A percentile compares a stretch with the other conserved stretches of the same genome.
These are phyloP conservation scores for Ypsolopha sequella DNA, from an alignment of 2,888 invertebrate genomes.

Conservation along the genomic window DNA sequence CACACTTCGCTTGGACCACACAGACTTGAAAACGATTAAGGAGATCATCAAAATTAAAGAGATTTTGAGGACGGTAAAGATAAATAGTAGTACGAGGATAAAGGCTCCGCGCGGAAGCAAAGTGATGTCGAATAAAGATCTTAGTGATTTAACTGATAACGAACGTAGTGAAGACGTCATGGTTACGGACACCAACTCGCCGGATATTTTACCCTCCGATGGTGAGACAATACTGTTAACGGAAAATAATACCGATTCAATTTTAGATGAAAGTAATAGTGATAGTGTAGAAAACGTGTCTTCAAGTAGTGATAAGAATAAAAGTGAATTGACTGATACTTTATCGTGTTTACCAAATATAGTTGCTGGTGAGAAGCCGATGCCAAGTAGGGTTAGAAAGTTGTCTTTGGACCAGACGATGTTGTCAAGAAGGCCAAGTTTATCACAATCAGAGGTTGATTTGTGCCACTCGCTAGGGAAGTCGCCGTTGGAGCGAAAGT, in stretches of 20 bases:
- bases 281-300: not conserved
- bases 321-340: not conserved
- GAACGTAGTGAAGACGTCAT: constrained; percentile 21
- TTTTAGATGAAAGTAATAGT: not conserved
- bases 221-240: constrained; percentile 19
- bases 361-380: not conserved
- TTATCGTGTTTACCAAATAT: constrained; percentile 1
- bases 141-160: constrained; percentile 35
- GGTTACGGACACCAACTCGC: not conserved
- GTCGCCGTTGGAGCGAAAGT: constrained; percentile 52
- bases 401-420: constrained; percentile 52
- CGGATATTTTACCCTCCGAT: constrained; percentile 15
- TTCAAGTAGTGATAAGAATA: not conserved
- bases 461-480: constrained; percentile 48
- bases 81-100: constrained; percentile 53
- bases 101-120: constrained; percentile 49
- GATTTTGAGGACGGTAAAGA: constrained; percentile 53
- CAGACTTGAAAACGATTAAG: constrained; percentile 47
- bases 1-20: constrained; percentile 29
- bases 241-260: not conserved
- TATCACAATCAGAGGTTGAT: constrained; percentile 57
- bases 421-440: constrained; percentile 34
- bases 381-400: constrained; percentile 32
- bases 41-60: constrained; percentile 58
- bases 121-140: constrained; percentile 47